Conservation (phyloP, 1,140 invertebrate genomes). For the Lordiphosa clarofinis region DNA sequence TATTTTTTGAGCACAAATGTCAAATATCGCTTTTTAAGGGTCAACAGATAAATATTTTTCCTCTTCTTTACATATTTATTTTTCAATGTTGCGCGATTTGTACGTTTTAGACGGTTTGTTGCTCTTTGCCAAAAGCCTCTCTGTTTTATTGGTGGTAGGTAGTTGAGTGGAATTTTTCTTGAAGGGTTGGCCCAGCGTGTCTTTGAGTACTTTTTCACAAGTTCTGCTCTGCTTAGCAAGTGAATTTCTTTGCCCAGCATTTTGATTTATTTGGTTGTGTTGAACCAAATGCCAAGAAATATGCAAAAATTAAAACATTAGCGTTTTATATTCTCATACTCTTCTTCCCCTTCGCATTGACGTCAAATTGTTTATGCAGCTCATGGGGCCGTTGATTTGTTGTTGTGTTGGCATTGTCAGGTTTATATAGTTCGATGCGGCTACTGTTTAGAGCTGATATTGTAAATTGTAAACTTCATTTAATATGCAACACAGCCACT, state of each 20-base stretch:
- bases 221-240: neutral
- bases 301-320: slow-evolving; percentile 16
- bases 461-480: slow-evolving; percentile 32
- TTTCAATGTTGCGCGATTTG: slow-evolving; percentile 46
- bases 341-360: slow-evolving; percentile 42
- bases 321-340: slow-evolving; percentile 7
- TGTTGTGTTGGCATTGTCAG: slow-evolving; percentile 30
- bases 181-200: slow-evolving; percentile 20
- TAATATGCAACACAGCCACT: slow-evolving; percentile 40
- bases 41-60: slow-evolving; percentile 59
- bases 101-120: slow-evolving; percentile 24
- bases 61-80: slow-evolving; percentile 32
- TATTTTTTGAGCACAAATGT: slow-evolving; percentile 75
- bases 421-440: slow-evolving; percentile 28
- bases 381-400: slow-evolving; percentile 37
- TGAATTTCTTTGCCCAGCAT: neutral
- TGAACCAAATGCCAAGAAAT: slow-evolving; percentile 3
- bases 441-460: slow-evolving; percentile 10
- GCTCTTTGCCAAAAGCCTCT: slow-evolving; percentile 26
- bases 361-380: slow-evolving; percentile 71
- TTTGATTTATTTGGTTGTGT: slow-evolving; percentile 12
- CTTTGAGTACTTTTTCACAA: slow-evolving; percentile 38
- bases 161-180: slow-evolving; percentile 36
- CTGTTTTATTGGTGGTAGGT: slow-evolving; percentile 30
- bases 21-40: slow-evolving; percentile 77